Base-by-base conservation (phyloP, 2,888 invertebrate species). In the Eueremaeus valkanovi region DNA sequence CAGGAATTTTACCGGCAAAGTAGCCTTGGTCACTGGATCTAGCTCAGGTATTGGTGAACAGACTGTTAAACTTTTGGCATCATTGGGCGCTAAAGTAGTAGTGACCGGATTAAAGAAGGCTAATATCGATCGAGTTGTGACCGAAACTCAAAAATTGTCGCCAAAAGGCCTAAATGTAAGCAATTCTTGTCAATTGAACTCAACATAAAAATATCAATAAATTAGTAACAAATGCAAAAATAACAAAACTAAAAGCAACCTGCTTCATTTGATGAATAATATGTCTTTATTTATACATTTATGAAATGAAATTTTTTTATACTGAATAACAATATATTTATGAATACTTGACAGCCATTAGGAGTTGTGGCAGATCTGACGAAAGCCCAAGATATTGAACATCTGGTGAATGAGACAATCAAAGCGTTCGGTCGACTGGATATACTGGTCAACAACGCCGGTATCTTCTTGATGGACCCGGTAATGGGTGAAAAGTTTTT, bases 381-480 rank as follows among this genome's bases (percentile, higher is more conserved):
- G 0, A 73, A 31, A 21, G 31, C 29, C 13, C 21, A n/a, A 29
- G 75, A 75, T 36, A 42, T 70, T 1, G 31, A 76, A 33, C 74
- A 66, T 29, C 63, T 76, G 42, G 42, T 76, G 1, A 55, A 76
- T 18, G 8, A 51, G 18, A 66, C 66, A 27, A 45, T 75, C n/a
- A 13, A 27, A 1, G 16, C 3, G 13, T 76, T 55, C 36, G 73
- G 73, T 24, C 29, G 36, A 24, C 27, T 76, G n/a, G 76, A 76
- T 76, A 24, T 76, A 6, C 51, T 76, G 76, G 75, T 76, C 9
- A 76, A 76, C 21, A 76, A 76, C 49, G 76, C 76, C n/a, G 76
- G 76, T 6, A 61, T 63, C 24, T 27, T 18, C 1, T 18, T 13
- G 18, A 18, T 40, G 9, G 36, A 36, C 3, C n/a, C 58, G 0